Evolutionary conservation across 2,888 invertebrate genomes (phyloP).

Genomic region (Nomada hirtipes): DNA sequence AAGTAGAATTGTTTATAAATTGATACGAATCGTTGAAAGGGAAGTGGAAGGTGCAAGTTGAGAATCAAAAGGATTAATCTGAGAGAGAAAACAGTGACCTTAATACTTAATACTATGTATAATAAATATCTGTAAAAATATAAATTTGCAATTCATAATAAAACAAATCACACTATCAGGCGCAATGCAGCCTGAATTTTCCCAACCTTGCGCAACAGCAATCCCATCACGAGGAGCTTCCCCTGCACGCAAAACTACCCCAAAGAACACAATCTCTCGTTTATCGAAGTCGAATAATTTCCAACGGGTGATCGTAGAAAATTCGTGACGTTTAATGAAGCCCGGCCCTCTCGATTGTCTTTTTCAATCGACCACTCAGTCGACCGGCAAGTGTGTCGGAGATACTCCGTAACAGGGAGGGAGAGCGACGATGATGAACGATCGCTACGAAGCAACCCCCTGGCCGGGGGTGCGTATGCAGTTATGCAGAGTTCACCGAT

Average conservation of each 20-base stretch:
- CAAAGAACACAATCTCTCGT: not conserved
- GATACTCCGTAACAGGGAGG: not conserved
- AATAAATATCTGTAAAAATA: not conserved
- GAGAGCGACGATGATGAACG: slow-evolving; percentile 73
- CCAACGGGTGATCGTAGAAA: slow-evolving; percentile 7
- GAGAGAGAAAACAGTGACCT: too few species aligned
- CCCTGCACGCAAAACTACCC: not conserved
- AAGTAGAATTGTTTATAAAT: not conserved
- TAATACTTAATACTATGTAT: too few species aligned
- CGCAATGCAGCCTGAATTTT: too few species aligned
- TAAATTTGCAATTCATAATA: not conserved
- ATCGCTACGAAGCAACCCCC: slow-evolving; percentile 65
- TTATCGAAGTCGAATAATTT: slow-evolving; percentile 1
- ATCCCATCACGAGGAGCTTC: too few species aligned
- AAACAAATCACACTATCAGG: too few species aligned
- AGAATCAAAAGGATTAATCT: too few species aligned
- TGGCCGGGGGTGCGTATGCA: slow-evolving; percentile 75
- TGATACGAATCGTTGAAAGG: too few species aligned
- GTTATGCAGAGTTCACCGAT: slow-evolving; percentile 78
- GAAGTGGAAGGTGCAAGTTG: too few species aligned
- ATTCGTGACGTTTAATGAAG: slow-evolving; percentile 54
- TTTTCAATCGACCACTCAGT: slow-evolving; percentile 54
- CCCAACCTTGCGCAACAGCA: too few species aligned
- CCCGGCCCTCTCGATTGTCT: slow-evolving; percentile 52
- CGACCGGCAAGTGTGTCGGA: slow-evolving; percentile 45